Conservation (phyloP, 2,888 invertebrate species). For the Corbicula japonica region DNA sequence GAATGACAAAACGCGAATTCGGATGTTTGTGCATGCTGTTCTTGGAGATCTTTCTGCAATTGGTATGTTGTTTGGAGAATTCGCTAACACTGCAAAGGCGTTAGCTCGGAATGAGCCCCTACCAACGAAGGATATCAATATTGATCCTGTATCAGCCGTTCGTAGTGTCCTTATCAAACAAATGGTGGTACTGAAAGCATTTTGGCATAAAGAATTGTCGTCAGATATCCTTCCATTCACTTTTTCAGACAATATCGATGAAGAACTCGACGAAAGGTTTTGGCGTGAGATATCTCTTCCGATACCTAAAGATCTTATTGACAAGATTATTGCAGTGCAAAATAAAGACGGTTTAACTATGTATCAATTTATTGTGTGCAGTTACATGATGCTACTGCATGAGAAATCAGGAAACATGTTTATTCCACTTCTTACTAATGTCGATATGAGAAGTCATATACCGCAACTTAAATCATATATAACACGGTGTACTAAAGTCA, state of each 20-base stretch:
- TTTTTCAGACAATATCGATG: constrained; percentile 3
- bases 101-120: constrained; percentile 6
- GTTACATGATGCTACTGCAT: constrained; percentile 31
- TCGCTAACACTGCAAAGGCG: constrained; percentile 1
- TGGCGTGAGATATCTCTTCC: constrained; percentile 11
- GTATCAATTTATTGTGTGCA: constrained; percentile 37
- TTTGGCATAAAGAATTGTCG: constrained; percentile 14
- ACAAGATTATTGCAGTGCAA: too few species aligned
- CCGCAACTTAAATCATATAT: constrained; percentile 25
- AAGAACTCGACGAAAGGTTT: constrained; percentile 12
- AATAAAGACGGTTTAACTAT: constrained; percentile 17
- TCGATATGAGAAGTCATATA: constrained; percentile 50
- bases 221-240: constrained; percentile 33
- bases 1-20: constrained; percentile 15
- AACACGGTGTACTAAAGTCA: constrained; percentile 36
- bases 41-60: constrained; percentile 25
- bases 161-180: constrained; percentile 16
- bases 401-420: not conserved
- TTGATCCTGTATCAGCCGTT: constrained; percentile 17
- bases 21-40: constrained; percentile 34
- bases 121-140: constrained; percentile 12
- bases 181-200: constrained; percentile 14
- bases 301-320: constrained; percentile 16
- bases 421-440: constrained; percentile 43
- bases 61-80: constrained; percentile 31